Evolutionary conservation across 2,888 invertebrate species (phyloP).

Genomic region (Dioctria linearis): DNA sequence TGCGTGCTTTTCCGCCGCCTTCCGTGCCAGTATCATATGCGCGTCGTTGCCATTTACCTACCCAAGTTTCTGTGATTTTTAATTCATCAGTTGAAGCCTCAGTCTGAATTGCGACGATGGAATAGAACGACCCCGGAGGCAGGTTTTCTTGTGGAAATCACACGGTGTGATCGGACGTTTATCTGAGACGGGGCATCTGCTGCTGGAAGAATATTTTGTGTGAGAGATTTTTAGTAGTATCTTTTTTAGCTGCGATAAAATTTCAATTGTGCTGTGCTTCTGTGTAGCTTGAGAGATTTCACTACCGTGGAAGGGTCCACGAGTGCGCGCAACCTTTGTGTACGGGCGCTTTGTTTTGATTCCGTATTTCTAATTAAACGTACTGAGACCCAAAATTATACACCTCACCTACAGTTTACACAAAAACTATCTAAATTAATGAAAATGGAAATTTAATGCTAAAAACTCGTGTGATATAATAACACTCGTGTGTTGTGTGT

Average conservation of each 20-base stretch:
- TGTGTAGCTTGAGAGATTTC: too few species aligned
- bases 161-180: constrained; percentile 40
- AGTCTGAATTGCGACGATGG: constrained; percentile 51
- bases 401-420: background rate
- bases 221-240: background rate
- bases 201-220: background rate
- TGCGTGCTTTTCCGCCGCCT: constrained; percentile 31
- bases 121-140: constrained; percentile 39
- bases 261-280: background rate
- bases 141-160: constrained; percentile 47
- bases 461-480: background rate
- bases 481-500: background rate
- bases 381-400: background rate
- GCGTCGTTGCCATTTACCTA: constrained; percentile 24
- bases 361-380: background rate
- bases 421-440: too few species aligned
- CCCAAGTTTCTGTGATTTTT: constrained; percentile 37
- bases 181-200: constrained; percentile 31
- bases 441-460: background rate
- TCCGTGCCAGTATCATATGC: background rate
- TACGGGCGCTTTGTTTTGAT: background rate
- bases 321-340: background rate
- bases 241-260: background rate
- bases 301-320: background rate
- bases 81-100: constrained; percentile 28